These are phyloP conservation scores for Isoperla grammatica DNA, from an alignment of 2,888 invertebrate genomes.

Conservation along the genomic window DNA sequence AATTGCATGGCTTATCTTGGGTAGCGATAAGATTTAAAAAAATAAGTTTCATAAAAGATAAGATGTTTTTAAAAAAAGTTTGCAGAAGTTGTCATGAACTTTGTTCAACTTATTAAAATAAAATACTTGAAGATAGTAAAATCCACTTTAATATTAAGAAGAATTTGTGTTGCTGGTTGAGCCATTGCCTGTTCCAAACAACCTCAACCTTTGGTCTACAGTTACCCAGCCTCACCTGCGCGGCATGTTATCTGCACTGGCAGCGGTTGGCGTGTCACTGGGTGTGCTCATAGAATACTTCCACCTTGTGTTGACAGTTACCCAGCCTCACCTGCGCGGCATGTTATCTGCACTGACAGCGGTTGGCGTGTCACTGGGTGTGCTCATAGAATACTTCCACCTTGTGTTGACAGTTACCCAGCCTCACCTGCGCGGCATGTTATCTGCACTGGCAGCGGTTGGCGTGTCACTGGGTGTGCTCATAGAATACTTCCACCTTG, in stretches of 20 bases:
- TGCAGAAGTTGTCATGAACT: too few species aligned
- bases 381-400: slow-evolving; percentile 44
- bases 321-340: slow-evolving; percentile 68
- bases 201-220: too few species aligned
- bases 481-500: slow-evolving; percentile 34
- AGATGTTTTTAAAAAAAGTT: too few species aligned
- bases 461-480: slow-evolving; percentile 67
- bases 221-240: slow-evolving; percentile 67
- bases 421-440: slow-evolving; percentile 67
- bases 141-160: too few species aligned
- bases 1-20: too few species aligned
- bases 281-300: slow-evolving; percentile 52
- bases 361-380: slow-evolving; percentile 66
- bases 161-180: too few species aligned
- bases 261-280: slow-evolving; percentile 65
- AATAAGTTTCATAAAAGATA: too few species aligned
- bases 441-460: slow-evolving; percentile 64
- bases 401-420: slow-evolving; percentile 55
- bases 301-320: slow-evolving; percentile 46
- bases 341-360: slow-evolving; percentile 66
- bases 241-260: slow-evolving; percentile 66
- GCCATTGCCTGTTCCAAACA: too few species aligned
- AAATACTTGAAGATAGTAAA: too few species aligned
- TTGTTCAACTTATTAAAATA: too few species aligned
- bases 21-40: too few species aligned